phyloP scores from a whole-genome alignment of 1,140 invertebrate genomes.

The Phenacoccus solenopsis region DNA sequence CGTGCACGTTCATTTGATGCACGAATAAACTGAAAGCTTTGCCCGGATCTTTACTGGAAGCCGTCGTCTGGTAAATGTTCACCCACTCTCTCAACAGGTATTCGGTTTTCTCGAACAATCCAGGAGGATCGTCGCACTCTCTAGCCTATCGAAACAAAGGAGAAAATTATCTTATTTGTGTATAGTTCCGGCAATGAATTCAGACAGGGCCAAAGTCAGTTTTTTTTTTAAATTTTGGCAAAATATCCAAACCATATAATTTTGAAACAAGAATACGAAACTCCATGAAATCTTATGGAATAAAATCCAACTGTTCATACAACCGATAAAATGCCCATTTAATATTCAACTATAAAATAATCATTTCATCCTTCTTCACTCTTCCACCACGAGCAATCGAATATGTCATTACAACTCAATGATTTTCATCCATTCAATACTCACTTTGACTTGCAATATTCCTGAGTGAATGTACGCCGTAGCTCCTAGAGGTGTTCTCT shows the following conservation, averaged over 20 bases:
- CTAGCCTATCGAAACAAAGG: conserved; percentile 46
- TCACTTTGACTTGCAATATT: conserved; percentile 53
- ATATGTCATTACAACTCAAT: too few species aligned
- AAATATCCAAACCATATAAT: too few species aligned
- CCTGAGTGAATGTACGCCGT: conserved; percentile 87
- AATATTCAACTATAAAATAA: too few species aligned
- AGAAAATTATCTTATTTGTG: conserved; percentile 22
- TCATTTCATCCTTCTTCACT: too few species aligned
- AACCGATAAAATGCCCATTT: too few species aligned
- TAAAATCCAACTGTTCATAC: too few species aligned
- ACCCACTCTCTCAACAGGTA: conserved; percentile 91
- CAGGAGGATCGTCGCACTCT: conserved; percentile 87
- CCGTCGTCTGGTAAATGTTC: conserved; percentile 67
- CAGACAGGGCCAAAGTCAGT: too few species aligned
- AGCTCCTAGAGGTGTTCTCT: conserved; percentile 57
- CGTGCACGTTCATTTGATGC: conserved; percentile 87
- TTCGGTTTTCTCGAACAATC: conserved; percentile 90
- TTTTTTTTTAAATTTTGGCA: too few species aligned
- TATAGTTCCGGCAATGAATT: too few species aligned
- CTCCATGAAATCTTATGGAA: too few species aligned
- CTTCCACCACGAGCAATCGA: not conserved
- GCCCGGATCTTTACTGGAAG: conserved; percentile 67
- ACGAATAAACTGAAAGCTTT: conserved; percentile 93
- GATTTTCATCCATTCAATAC: conserved; percentile 10
- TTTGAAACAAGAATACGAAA: too few species aligned